phyloP scores from a whole-genome alignment of 2,888 invertebrate genomes.

The Lasioglossum pauxillum region DNA sequence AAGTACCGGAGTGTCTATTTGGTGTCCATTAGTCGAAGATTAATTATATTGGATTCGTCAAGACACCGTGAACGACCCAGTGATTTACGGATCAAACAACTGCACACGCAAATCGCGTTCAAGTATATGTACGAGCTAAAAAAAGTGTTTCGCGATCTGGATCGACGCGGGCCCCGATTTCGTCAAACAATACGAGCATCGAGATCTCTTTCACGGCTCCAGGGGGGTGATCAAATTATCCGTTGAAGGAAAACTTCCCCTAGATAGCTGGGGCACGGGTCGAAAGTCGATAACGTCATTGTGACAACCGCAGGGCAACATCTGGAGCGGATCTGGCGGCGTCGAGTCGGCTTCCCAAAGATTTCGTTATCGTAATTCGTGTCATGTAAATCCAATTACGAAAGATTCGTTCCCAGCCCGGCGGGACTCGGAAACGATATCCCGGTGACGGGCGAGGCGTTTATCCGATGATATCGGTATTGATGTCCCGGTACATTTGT shows the following conservation, averaged over 20 bases:
- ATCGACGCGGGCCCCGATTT: neutral
- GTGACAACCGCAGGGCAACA: conserved; percentile 47
- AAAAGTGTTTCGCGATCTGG: neutral
- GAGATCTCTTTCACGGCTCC: neutral
- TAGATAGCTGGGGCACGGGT: conserved; percentile 18
- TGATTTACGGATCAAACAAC: neutral
- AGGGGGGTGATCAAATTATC: conserved; percentile 35
- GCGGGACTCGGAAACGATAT: conserved; percentile 60
- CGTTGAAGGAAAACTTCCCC: conserved; percentile 40
- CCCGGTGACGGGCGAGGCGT: conserved; percentile 50
- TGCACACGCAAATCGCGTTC: neutral
- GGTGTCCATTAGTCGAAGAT: neutral
- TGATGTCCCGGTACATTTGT: conserved; percentile 44
- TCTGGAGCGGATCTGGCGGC: conserved; percentile 44
- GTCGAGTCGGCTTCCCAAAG: conserved; percentile 43
- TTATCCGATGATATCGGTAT: conserved; percentile 49
- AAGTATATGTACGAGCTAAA: neutral
- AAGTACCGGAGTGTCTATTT: neutral
- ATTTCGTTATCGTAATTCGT: conserved; percentile 70
- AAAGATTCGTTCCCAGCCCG: conserved; percentile 64
- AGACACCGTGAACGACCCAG: neutral
- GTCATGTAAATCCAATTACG: conserved; percentile 73
- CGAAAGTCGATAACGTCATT: conserved; percentile 55
- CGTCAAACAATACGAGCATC: neutral
- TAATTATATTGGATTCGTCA: neutral